Percentiles rank a stretch among this genome's conserved stretches.
Evolutionary conservation across 2,797 vertebrate species (phyloP).

Genomic region (Scomberomorus guttatus): DNA sequence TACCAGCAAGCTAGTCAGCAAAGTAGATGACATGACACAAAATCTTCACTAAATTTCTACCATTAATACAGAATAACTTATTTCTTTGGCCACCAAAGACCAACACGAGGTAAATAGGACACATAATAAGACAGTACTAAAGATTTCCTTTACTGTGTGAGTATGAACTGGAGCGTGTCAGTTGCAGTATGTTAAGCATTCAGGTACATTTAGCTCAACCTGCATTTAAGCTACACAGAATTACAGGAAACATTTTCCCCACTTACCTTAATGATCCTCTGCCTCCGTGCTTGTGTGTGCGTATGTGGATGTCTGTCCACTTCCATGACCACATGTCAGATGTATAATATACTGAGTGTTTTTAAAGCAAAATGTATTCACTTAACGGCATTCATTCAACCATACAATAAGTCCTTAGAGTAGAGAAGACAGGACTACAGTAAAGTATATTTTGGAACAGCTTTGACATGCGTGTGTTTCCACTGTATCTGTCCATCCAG

Average conservation of each 20-base stretch:
- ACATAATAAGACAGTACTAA: constrained; percentile 11
- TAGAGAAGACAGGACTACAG: constrained; percentile 13
- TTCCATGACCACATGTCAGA: constrained; percentile 25
- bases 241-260: constrained; percentile 39
- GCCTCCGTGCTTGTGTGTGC: not conserved
- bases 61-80: not conserved
- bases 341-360: constrained; percentile 34
- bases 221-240: constrained; percentile 25
- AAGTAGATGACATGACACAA: not conserved
- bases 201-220: constrained; percentile 20
- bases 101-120: not conserved
- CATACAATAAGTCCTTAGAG: constrained; percentile 32
- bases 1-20: constrained; percentile 1
- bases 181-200: constrained; percentile 1
- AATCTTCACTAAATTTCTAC: not conserved
- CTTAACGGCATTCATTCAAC: constrained; percentile 42
- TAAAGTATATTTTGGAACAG: constrained; percentile 46
- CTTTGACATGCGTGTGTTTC: constrained; percentile 49
- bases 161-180: not conserved
- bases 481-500: constrained; percentile 47
- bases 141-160: not conserved
- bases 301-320: not conserved
- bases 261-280: constrained; percentile 25
- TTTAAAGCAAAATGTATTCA: constrained; percentile 49
- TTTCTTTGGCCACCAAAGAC: not conserved